A percentile compares a stretch with the other conserved stretches of the same genome.
Evolutionary conservation across 1,140 invertebrate genomes (phyloP).

Genomic region (Babylonia areolata): DNA sequence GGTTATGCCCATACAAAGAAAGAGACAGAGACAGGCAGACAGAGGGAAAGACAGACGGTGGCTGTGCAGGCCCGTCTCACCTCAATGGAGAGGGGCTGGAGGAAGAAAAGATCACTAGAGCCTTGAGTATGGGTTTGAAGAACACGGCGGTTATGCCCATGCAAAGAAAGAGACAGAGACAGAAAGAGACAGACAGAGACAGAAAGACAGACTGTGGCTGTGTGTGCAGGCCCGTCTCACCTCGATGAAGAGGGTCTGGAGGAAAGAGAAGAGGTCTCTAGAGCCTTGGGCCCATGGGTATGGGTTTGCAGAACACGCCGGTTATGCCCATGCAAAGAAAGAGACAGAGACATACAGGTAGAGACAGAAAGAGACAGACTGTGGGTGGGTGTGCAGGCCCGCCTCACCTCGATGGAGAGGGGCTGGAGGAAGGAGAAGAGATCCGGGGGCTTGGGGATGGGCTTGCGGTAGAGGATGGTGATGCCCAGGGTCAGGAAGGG

Average conservation of each 20-base stretch:
- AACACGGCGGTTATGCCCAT: background rate
- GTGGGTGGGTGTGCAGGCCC: no score
- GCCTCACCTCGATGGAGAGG: slow-evolving; percentile 85
- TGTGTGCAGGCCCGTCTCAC: no score
- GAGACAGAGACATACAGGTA: no score
- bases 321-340: background rate
- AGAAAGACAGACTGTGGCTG: background rate
- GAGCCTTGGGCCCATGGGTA: no score
- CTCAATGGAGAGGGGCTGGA: background rate
- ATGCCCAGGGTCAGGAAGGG: slow-evolving; percentile 80
- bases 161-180: no score
- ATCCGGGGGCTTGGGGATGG: slow-evolving; percentile 90
- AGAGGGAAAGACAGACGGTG: background rate
- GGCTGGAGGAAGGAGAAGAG: slow-evolving; percentile 98
- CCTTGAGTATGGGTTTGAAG: no score
- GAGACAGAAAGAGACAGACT: no score
- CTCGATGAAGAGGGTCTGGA: background rate
- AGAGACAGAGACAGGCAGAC: no score
- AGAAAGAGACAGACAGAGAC: no score
- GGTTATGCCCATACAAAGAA: background rate
- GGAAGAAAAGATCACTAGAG: no score
- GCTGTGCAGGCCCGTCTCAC: no score
- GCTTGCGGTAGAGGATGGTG: slow-evolving; percentile 90
- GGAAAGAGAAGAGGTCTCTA: slow-evolving; percentile 90
- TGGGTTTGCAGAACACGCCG: no score